phyloP scores from a whole-genome alignment of 37 sponge, comb jelly and placozoan species.

The Trichoplax adhaerens region DNA sequence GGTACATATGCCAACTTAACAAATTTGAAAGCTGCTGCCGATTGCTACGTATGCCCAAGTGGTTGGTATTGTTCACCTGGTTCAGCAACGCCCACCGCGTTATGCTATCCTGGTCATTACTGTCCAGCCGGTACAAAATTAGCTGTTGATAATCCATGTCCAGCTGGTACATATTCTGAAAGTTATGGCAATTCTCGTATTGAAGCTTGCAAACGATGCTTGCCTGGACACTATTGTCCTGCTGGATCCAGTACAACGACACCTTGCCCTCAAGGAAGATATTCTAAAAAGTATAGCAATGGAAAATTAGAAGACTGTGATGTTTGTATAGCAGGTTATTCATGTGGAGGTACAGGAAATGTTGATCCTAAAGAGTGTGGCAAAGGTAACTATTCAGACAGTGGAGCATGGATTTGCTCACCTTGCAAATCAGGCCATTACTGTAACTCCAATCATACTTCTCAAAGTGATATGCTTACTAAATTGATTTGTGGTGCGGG shows the following conservation, averaged over 20 bases:
- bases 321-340: conserved; percentile 13
- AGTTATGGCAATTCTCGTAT: neutral
- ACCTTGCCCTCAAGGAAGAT: conserved; percentile 14
- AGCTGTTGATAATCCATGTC: conserved; percentile 3
- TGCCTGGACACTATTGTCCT: conserved; percentile 12
- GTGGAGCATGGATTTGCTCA: neutral
- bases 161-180: conserved; percentile 13
- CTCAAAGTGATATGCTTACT: too few species aligned
- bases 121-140: conserved; percentile 2
- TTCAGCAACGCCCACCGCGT: neutral
- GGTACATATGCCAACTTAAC: conserved; percentile 7
- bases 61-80: conserved; percentile 20
- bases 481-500: conserved; percentile 1
- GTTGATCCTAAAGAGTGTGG: too few species aligned
- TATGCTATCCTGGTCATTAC: conserved; percentile 8
- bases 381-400: neutral
- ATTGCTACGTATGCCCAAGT: conserved; percentile 11
- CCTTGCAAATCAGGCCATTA: conserved; percentile 14
- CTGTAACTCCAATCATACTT: neutral
- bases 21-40: neutral
- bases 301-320: neutral
- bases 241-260: conserved; percentile 13
- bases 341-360: neutral
- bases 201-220: neutral
- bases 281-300: neutral